Evolutionary conservation across 2,888 invertebrate genomes (phyloP), one percentile per base, ranked within the genome.

Genomic region (Lysandra bellargus): DNA sequence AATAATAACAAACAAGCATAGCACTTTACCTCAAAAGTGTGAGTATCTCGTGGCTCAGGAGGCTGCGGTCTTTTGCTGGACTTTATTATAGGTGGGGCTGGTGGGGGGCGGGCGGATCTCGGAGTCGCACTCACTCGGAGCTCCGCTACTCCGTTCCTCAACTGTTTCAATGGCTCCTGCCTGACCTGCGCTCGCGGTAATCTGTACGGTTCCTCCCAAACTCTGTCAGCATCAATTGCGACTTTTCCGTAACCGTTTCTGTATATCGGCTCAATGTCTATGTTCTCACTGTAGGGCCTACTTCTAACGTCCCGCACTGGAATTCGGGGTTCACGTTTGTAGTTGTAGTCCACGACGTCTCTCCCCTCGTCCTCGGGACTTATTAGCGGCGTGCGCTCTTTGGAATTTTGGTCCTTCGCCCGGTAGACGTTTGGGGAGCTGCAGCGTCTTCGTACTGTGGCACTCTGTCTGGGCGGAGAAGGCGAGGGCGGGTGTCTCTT

Each of bases 361-460:
- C 90, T 87, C 80, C 89, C 90, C 84, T 94, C 94, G 49, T 93
- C 93, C 72, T 93, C 93, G 79, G 88, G 90, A 79, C 82, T 88
- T 78, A 93, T 89, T 1, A 93, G 87, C 44, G 90, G 91, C 9
- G 91, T 86, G 12, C 90, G 88, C 78, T 93, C 92, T 77, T 89
- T 86, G 7, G 88, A 87, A 64, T 89, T 85, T 37, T 75, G 75
- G n/a, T 88, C 87, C 83, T 90, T 89, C 30, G 89, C 83, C 84
- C 93, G 86, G 79, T 94, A 94, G 2, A 94, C 94, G 81, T 94
- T 94, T 81, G 94, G 94, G 0, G 94, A 94, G 81, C 94, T 95
- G 81, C 94, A 94, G 49, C 94, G 87, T 80, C 94, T 86, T 37
- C 93, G 88, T 44, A 93, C 83, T 30, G 91, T 91, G 12, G 90